Percentiles rank a stretch among this genome's conserved stretches.
These are phyloP conservation scores for Seriola quinqueradiata DNA, from an alignment of 2,113 vertebrate species.

Conservation along the genomic window DNA sequence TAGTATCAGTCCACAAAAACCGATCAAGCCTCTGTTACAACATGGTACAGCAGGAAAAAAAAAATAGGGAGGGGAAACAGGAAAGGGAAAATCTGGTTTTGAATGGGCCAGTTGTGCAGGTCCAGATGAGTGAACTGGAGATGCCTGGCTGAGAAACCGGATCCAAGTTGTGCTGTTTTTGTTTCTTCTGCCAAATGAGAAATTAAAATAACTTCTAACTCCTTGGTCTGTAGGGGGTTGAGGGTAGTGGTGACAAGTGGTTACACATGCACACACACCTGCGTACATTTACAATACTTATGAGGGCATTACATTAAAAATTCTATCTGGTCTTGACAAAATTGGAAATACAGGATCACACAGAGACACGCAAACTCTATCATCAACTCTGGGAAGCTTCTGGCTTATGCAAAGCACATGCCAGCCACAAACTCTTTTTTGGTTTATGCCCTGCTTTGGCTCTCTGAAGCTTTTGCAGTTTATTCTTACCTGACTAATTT, in stretches of 20 bases:
- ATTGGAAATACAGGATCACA: not conserved
- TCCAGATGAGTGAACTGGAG: conserved; percentile 32
- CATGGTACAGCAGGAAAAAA: conserved; percentile 21
- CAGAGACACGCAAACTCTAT: not conserved
- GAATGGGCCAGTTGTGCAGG: conserved; percentile 49
- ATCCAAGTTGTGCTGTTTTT: conserved; percentile 60
- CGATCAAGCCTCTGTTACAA: not conserved
- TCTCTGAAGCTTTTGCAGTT: not conserved
- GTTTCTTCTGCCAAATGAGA: conserved; percentile 60
- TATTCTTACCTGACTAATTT: conserved; percentile 29
- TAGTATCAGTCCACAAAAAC: not conserved
- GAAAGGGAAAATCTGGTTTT: conserved; percentile 29
- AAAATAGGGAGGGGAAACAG: conserved; percentile 7
- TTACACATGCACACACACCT: conserved; percentile 28
- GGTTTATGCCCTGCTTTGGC: not conserved
- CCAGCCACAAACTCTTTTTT: not conserved
- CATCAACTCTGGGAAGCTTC: not conserved
- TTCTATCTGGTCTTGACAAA: not conserved
- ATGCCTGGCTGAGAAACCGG: conserved; percentile 65
- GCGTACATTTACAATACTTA: conserved; percentile 7
- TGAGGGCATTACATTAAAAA: not conserved
- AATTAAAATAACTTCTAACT: conserved; percentile 57
- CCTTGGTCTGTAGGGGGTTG: conserved; percentile 44
- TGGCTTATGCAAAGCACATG: conserved; percentile 9
- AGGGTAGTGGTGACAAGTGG: conserved; percentile 39